Conservation (phyloP, 2,113 vertebrate species). For the Channa maculata region DNA sequence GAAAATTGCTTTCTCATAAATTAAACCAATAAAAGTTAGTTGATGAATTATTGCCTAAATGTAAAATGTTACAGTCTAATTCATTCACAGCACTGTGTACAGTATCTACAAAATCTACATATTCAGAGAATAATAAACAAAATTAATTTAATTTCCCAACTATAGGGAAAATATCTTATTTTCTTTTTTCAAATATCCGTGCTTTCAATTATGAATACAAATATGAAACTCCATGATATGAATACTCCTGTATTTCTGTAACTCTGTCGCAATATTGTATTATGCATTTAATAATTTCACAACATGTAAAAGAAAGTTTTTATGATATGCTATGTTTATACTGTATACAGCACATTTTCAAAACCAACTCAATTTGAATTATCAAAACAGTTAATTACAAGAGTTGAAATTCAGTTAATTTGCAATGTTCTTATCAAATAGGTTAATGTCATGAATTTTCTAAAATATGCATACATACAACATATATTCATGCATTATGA, state of each 20-base stretch:
- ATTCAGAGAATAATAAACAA: constrained; percentile 69
- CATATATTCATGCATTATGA: no score
- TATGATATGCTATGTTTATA: constrained; percentile 11
- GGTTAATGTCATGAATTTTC: neutral
- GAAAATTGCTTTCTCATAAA: constrained; percentile 86
- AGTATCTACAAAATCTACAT: constrained; percentile 73
- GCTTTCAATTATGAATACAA: constrained; percentile 24
- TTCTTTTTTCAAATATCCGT: constrained; percentile 29
- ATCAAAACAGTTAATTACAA: constrained; percentile 13
- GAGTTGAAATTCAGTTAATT: neutral
- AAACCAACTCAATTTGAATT: neutral
- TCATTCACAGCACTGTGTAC: constrained; percentile 68
- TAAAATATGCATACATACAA: neutral
- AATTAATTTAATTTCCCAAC: constrained; percentile 61
- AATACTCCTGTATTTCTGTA: neutral
- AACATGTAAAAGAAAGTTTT: constrained; percentile 7
- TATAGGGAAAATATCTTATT: constrained; percentile 25
- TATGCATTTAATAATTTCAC: neutral
- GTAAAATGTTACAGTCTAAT: constrained; percentile 80
- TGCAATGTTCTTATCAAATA: neutral
- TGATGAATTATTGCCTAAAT: constrained; percentile 85
- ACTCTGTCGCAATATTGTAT: neutral
- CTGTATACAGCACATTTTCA: no score
- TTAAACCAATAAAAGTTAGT: constrained; percentile 85
- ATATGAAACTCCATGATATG: neutral